Percentiles rank a stretch among this genome's conserved stretches.
Conservation (phyloP, 2,113 vertebrate species). For the Tychaedon coryphoeus region DNA sequence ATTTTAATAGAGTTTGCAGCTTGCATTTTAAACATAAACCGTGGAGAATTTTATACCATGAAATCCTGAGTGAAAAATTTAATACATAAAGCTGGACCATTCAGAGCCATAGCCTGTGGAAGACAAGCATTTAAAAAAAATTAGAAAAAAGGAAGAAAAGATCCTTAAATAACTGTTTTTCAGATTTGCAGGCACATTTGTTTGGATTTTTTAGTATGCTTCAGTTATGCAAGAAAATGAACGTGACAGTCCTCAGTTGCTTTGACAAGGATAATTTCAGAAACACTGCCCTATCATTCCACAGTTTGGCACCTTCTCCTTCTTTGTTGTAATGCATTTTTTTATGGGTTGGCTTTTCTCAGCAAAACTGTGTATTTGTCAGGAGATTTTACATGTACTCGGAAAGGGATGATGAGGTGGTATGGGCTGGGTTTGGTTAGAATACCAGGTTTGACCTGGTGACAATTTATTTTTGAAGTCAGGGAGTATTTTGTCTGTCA, state of each 20-base stretch:
- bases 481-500: neutral
- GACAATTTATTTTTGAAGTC: slow-evolving; percentile 7
- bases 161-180: neutral
- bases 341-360: neutral
- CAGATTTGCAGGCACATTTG: slow-evolving; percentile 15
- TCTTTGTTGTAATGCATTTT: slow-evolving; percentile 5
- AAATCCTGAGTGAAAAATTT: neutral
- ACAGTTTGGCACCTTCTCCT: slow-evolving; percentile 32
- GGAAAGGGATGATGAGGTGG: neutral
- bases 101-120: neutral
- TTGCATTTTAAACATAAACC: slow-evolving; percentile 25
- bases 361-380: neutral
- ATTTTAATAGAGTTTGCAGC: slow-evolving; percentile 19
- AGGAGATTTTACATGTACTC: neutral
- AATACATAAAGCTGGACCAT: neutral
- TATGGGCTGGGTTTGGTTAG: neutral
- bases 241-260: slow-evolving; percentile 6
- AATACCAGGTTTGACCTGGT: neutral
- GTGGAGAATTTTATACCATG: neutral
- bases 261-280: slow-evolving; percentile 50
- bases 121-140: neutral
- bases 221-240: slow-evolving; percentile 31
- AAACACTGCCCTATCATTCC: slow-evolving; percentile 27
- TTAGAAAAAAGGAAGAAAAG: neutral
- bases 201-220: slow-evolving; percentile 32